Conservation (phyloP, 2,888 invertebrate genomes). For the Eilema depressum region DNA sequence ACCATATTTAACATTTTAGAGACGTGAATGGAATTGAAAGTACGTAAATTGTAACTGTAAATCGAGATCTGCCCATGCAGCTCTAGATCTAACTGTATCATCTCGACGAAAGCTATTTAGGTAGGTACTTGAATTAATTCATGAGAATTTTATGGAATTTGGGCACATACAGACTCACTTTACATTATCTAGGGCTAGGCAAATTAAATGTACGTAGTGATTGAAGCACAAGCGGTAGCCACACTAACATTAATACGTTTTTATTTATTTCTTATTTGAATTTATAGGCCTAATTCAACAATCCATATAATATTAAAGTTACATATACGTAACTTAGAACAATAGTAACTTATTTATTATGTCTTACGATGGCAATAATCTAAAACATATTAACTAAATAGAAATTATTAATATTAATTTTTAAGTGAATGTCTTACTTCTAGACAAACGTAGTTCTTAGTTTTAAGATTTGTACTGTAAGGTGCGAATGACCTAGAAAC, state of each 20-base stretch:
- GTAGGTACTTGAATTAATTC: neutral
- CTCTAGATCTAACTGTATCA: too few species aligned
- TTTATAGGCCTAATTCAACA: neutral
- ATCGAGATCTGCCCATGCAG: neutral
- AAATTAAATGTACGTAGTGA: constrained; percentile 1
- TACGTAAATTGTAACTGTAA: neutral
- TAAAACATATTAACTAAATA: constrained; percentile 37
- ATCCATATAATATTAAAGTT: neutral
- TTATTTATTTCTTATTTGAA: neutral
- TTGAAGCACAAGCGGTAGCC: neutral
- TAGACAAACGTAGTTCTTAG: constrained; percentile 28
- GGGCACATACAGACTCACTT: neutral
- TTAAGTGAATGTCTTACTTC: constrained; percentile 21
- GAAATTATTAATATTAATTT: constrained; percentile 18
- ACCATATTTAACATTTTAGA: neutral
- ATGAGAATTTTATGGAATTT: neutral
- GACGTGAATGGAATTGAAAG: neutral
- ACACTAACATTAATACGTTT: constrained; percentile 15
- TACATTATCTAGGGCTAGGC: neutral
- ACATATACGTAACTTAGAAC: neutral
- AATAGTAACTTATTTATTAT: neutral
- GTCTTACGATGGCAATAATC: constrained; percentile 44
- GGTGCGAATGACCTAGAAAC: constrained; percentile 54
- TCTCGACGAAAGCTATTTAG: neutral
- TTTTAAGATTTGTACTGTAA: constrained; percentile 41